Percentiles rank a stretch among this genome's conserved stretches.
These are phyloP conservation scores for Zaprionus ghesquierei DNA, from an alignment of 1,140 invertebrate genomes.

Conservation along the genomic window DNA sequence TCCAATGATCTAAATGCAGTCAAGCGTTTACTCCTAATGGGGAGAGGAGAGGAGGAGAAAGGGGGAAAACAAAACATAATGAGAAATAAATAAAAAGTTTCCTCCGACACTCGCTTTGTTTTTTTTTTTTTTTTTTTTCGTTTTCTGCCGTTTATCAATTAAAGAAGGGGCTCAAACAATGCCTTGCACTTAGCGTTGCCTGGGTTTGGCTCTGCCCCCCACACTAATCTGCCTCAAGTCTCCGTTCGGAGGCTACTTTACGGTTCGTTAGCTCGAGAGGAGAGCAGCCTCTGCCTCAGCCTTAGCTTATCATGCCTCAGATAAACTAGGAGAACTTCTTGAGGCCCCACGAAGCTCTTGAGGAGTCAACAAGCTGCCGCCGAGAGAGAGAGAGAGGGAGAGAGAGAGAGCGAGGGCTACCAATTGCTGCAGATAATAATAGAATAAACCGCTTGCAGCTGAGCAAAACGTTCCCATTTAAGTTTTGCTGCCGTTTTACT, in stretches of 20 bases:
- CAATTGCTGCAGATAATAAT: conserved; percentile 56
- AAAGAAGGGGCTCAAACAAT: conserved; percentile 64
- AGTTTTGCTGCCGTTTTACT: neutral
- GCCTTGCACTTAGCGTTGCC: conserved; percentile 68
- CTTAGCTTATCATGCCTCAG: conserved; percentile 55
- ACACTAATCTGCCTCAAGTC: conserved; percentile 59
- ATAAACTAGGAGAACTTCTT: conserved; percentile 51
- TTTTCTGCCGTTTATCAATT: conserved; percentile 65
- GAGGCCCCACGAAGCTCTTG: neutral
- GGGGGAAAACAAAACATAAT: neutral
- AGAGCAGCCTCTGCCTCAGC: conserved; percentile 27
- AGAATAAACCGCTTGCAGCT: conserved; percentile 30
- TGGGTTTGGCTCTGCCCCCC: conserved; percentile 1
- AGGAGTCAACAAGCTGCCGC: conserved; percentile 33
- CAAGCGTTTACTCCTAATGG: conserved; percentile 36
- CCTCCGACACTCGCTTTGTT: conserved; percentile 4
- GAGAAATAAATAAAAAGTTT: conserved; percentile 35
- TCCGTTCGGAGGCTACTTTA: conserved; percentile 49
- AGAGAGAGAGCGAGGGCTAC: conserved; percentile 1
- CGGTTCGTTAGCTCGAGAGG: conserved; percentile 62
- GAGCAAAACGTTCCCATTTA: neutral
- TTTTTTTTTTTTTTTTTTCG: conserved; percentile 32
- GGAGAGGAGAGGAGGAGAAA: conserved; percentile 8
- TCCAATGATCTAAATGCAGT: conserved; percentile 34
- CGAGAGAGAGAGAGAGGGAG: neutral